phyloP scores from a whole-genome alignment of 2,888 invertebrate genomes.

The Meghimatium bilineatum region DNA sequence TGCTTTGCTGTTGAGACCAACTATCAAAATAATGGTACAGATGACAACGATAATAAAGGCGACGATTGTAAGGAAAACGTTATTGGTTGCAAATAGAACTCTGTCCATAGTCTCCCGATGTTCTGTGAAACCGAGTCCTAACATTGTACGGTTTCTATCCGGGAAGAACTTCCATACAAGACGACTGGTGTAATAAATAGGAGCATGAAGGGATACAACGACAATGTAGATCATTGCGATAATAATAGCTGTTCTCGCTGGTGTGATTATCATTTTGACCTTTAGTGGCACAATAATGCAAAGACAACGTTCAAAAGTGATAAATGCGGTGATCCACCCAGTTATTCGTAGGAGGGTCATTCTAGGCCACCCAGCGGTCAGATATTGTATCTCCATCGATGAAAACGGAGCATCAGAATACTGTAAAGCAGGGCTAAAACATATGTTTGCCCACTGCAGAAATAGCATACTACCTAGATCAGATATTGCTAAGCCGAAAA shows the following conservation, averaged over 20 bases:
- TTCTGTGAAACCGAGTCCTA: constrained; percentile 20
- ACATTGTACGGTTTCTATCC: background rate
- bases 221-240: constrained; percentile 7
- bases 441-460: constrained; percentile 20
- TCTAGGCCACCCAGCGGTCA: constrained; percentile 22
- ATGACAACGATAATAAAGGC: constrained; percentile 25
- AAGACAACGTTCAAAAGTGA: constrained; percentile 32
- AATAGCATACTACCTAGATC: constrained; percentile 9
- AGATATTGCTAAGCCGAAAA: constrained; percentile 19
- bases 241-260: background rate
- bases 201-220: background rate
- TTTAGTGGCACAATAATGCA: constrained; percentile 30
- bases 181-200: constrained; percentile 26
- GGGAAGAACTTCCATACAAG: constrained; percentile 28
- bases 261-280: constrained; percentile 20
- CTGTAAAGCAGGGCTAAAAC: background rate
- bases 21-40: constrained; percentile 17
- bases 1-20: constrained; percentile 22
- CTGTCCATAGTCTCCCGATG: constrained; percentile 5
- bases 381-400: constrained; percentile 21
- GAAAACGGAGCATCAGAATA: constrained; percentile 14
- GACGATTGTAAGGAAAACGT: background rate
- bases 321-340: constrained; percentile 31
- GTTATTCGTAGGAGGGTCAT: constrained; percentile 6
- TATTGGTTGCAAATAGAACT: constrained; percentile 6